These are phyloP conservation scores for Prostheceraeus crozeri DNA, from an alignment of 2,888 invertebrate species.

Conservation along the genomic window DNA sequence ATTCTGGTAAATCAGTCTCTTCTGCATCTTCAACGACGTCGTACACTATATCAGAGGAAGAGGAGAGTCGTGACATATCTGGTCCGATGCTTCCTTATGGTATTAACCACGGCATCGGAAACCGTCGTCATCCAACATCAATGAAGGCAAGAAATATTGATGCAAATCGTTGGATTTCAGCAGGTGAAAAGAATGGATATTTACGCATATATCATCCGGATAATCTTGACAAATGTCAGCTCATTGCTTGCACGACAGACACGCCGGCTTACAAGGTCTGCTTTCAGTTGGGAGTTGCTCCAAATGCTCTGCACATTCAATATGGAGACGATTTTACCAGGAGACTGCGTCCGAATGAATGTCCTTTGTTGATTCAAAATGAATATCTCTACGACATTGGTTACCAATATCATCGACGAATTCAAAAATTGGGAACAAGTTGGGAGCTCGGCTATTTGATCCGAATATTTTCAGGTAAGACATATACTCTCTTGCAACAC, in stretches of 20 bases:
- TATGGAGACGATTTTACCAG: slow-evolving; percentile 54
- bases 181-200: slow-evolving; percentile 19
- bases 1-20: no score
- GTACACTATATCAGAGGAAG: no score
- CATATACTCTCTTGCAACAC: no score
- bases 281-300: slow-evolving; percentile 49
- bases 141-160: no score
- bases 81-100: no score
- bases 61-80: no score
- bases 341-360: slow-evolving; percentile 54
- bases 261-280: neutral
- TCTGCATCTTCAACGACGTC: no score
- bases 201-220: slow-evolving; percentile 17
- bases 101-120: no score
- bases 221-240: neutral
- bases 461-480: slow-evolving; percentile 55
- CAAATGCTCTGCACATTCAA: slow-evolving; percentile 55
- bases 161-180: slow-evolving; percentile 18
- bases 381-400: slow-evolving; percentile 55
- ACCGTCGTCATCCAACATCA: no score
- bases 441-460: slow-evolving; percentile 53
- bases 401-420: slow-evolving; percentile 48
- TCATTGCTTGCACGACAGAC: neutral
- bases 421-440: slow-evolving; percentile 53
- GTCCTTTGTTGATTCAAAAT: slow-evolving; percentile 57